These are phyloP conservation scores for Helicoverpa assulta DNA, from an alignment of 2,888 invertebrate species.

Conservation along the genomic window DNA sequence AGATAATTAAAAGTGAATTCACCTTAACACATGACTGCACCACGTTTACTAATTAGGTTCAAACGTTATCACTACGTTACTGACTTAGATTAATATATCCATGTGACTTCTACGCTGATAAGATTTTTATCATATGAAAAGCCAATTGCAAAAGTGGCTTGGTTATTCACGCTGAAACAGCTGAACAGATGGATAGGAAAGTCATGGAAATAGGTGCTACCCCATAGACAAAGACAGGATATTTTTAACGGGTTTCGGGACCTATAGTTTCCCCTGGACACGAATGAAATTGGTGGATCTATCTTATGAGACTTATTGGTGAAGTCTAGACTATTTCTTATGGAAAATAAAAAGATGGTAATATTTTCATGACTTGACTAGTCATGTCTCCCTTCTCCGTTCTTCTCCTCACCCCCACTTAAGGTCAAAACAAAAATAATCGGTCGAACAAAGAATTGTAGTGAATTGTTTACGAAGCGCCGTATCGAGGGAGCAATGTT, in stretches of 20 bases:
- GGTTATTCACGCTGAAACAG: no score
- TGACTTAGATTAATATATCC: background rate
- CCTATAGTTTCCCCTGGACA: no score
- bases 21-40: background rate
- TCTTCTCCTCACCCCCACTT: background rate
- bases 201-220: no score
- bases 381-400: background rate
- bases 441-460: constrained; percentile 50
- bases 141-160: no score
- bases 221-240: no score
- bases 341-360: no score
- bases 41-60: constrained; percentile 26
- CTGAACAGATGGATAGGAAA: no score
- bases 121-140: constrained; percentile 2
- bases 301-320: no score
- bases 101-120: constrained; percentile 27
- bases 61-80: constrained; percentile 21
- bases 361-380: no score
- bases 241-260: no score
- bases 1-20: background rate
- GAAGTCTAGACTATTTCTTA: no score
- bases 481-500: constrained; percentile 55
- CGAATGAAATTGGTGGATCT: no score
- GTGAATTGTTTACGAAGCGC: constrained; percentile 43
- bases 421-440: constrained; percentile 26